These are phyloP conservation scores for Uromys caudimaculatus DNA, from an alignment of 2,797 vertebrate genomes.

Conservation along the genomic window DNA sequence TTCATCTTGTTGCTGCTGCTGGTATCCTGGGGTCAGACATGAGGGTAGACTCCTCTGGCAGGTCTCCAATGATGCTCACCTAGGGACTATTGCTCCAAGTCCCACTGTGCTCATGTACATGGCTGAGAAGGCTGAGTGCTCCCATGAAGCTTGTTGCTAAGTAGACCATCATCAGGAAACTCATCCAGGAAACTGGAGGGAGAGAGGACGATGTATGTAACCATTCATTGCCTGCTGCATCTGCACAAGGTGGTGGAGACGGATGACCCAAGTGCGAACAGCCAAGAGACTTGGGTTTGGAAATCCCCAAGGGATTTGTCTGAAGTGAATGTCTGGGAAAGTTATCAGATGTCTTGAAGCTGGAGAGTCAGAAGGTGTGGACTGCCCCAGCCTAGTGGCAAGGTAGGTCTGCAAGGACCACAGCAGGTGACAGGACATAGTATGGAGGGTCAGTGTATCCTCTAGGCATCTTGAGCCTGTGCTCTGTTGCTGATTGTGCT, in stretches of 20 bases:
- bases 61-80: constrained; percentile 90
- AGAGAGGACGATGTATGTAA: constrained; percentile 88
- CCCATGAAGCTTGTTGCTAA: constrained; percentile 89
- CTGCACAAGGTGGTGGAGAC: constrained; percentile 89
- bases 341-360: constrained; percentile 93
- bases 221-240: constrained; percentile 87
- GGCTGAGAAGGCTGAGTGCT: constrained; percentile 91
- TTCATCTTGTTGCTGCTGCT: constrained; percentile 83
- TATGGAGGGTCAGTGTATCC: constrained; percentile 90
- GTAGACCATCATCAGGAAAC: constrained; percentile 90
- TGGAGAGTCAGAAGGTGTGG: constrained; percentile 91
- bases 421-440: constrained; percentile 87
- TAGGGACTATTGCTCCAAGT: constrained; percentile 89
- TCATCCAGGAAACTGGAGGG: constrained; percentile 93
- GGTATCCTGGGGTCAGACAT: constrained; percentile 90
- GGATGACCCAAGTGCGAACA: constrained; percentile 91
- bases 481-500: constrained; percentile 87
- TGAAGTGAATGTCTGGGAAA: constrained; percentile 81
- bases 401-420: constrained; percentile 87
- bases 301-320: constrained; percentile 40
- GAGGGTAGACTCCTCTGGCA: constrained; percentile 92
- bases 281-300: constrained; percentile 88
- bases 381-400: constrained; percentile 85
- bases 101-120: constrained; percentile 92
- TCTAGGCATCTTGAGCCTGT: constrained; percentile 87